Base-by-base conservation (phyloP, 2,113 vertebrate species). In the Actinemys pallida region DNA sequence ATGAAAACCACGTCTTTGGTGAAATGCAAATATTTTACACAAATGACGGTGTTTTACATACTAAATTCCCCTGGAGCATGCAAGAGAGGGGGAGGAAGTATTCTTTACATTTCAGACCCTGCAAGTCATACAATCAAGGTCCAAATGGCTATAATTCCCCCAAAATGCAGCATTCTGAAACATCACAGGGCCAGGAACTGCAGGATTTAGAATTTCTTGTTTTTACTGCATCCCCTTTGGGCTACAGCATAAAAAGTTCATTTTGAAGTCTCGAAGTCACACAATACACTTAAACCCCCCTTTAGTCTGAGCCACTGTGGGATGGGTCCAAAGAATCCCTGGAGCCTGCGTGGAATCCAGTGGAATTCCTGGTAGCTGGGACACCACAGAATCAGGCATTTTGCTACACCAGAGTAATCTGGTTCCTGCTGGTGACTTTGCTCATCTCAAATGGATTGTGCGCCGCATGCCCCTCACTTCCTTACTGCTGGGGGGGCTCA, bases 1-100 rank as follows among this genome's bases (percentile, higher is more conserved):
- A 97, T 96, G 84, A 94, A 91, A 83, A 88, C 0, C 0, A 81
- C 0, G 86, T 79, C 93, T 88, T 82, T 29, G 90, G 90, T 93
- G 97, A 94, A 95, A 98, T 89, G 92, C 91, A 96, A 97, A 97
- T 93, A 92, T 87, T 75, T 91, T 13, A 72, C 35, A 86, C 90
- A 82, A 86, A 25, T 76, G 65, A 79, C 85, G 94, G 83, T 0
- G 4, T 90, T 90, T 90, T 84, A 88, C 1, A n/a, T 3, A 79
- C 65, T 59, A 94, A 75, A 31, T 92, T 81, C 82, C 81, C 83
- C 65, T 69, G 25, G 16, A 39, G 57, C 83, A 86, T 1, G 6
- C 0, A 3, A 45, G 0, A 4, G 49, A 90, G 65, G 81, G 42
- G 65, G 92, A 86, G 82, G 87, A 72, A 45, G 85, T 0, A 31